Conservation (phyloP, 2,797 vertebrate genomes). For the Paramormyrops hopkinsi region DNA sequence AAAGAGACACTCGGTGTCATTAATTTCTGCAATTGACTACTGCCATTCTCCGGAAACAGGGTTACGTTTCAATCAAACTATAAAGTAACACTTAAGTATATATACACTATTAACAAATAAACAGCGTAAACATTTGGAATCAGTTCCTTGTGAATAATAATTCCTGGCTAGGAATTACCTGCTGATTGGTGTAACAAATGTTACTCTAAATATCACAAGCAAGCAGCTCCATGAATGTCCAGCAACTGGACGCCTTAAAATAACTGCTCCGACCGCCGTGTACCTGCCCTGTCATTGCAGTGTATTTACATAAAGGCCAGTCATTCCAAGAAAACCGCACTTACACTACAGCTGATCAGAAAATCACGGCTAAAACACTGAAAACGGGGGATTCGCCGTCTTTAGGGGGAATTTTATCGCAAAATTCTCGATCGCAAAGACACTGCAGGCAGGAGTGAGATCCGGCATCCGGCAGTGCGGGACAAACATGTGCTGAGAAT, state of each 20-base stretch:
- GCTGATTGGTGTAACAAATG: constrained; percentile 10
- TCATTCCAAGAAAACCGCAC: not conserved
- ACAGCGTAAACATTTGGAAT: not conserved
- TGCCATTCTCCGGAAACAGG: not conserved
- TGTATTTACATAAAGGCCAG: constrained; percentile 37
- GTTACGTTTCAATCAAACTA: not conserved
- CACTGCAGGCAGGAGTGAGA: not conserved
- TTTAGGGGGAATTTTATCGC: not conserved
- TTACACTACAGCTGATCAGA: not conserved
- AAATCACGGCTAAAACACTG: not conserved
- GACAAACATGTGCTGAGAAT: not conserved
- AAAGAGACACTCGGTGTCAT: not conserved
- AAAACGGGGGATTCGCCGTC: not conserved
- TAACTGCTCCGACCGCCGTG: constrained; percentile 32
- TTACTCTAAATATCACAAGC: constrained; percentile 2
- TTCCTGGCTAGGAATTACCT: not conserved
- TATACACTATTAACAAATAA: not conserved
- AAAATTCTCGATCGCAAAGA: not conserved
- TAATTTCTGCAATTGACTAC: not conserved
- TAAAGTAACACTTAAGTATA: not conserved
- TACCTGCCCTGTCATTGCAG: constrained; percentile 31
- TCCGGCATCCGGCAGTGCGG: not conserved
- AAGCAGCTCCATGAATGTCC: constrained; percentile 22
- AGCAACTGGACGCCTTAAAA: constrained; percentile 43
- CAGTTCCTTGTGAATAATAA: not conserved